Percentiles rank a stretch among this genome's conserved stretches.
Evolutionary conservation across 1,140 invertebrate genomes (phyloP).

Genomic region (Drosophila cardini): DNA sequence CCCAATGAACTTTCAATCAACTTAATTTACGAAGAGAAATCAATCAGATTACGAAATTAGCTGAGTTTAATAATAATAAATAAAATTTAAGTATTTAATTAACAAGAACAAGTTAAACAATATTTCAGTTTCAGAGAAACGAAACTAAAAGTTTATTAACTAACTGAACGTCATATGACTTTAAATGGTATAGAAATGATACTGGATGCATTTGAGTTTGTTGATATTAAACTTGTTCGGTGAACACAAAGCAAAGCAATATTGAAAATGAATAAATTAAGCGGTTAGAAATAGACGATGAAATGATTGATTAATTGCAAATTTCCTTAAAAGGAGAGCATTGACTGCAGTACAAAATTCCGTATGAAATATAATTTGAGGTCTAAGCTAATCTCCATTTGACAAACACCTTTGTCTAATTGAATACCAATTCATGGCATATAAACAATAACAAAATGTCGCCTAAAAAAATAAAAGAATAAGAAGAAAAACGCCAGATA

Average conservation of each 20-base stretch:
- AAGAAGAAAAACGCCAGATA: conserved; percentile 9
- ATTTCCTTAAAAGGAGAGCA: conserved; percentile 35
- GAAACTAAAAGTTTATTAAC: conserved; percentile 27
- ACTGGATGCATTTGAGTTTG: conserved; percentile 22
- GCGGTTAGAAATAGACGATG: conserved; percentile 15
- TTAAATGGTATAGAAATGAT: conserved; percentile 40
- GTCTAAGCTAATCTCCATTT: neutral
- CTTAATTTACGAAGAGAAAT: no score
- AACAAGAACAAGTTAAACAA: neutral
- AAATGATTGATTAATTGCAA: conserved; percentile 51
- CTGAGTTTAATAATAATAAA: neutral
- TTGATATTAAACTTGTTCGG: conserved; percentile 22
- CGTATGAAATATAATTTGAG: neutral
- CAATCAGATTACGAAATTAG: no score
- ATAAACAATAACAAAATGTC: conserved; percentile 52
- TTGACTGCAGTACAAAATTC: neutral
- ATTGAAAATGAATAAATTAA: conserved; percentile 46
- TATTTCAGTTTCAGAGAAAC: neutral
- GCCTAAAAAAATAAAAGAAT: conserved; percentile 43
- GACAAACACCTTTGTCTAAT: conserved; percentile 65
- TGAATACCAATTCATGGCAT: conserved; percentile 66
- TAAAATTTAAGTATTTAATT: neutral
- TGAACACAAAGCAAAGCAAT: conserved; percentile 28
- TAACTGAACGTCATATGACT: conserved; percentile 14
- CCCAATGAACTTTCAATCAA: no score